phyloP scores from a whole-genome alignment of 2,888 invertebrate genomes.

The Pocota personata region DNA sequence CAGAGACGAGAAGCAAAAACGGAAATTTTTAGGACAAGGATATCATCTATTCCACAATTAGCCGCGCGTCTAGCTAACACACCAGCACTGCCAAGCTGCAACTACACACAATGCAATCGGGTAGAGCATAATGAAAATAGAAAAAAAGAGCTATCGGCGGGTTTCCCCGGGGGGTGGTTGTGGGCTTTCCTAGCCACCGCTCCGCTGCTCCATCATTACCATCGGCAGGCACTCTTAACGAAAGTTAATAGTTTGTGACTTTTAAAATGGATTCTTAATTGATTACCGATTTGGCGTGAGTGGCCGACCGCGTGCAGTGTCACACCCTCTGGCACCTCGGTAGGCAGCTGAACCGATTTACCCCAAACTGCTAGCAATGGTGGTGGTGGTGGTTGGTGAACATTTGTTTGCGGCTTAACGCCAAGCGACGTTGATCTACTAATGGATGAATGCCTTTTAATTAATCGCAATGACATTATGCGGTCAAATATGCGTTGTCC shows the following conservation, averaged over 20 bases:
- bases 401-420: constrained; percentile 59
- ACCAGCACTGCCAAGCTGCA: constrained; percentile 25
- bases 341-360: not conserved
- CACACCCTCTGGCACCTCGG: constrained; percentile 72
- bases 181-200: constrained; percentile 23
- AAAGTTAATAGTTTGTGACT: constrained; percentile 73
- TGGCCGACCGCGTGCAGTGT: constrained; percentile 70
- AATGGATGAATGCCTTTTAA: constrained; percentile 71
- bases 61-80: constrained; percentile 57
- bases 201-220: constrained; percentile 5
- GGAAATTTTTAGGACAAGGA: constrained; percentile 74
- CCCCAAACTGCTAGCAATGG: constrained; percentile 4
- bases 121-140: constrained; percentile 28
- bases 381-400: constrained; percentile 43
- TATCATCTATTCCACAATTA: constrained; percentile 74
- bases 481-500: constrained; percentile 72
- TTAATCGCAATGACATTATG: constrained; percentile 74
- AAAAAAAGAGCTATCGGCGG: not conserved
- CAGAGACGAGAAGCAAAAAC: constrained; percentile 61
- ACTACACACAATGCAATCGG: constrained; percentile 42
- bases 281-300: constrained; percentile 72
- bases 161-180: constrained; percentile 11
- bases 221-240: constrained; percentile 45
- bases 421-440: constrained; percentile 63
- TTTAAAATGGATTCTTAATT: constrained; percentile 72